Conservation (phyloP, 2,797 vertebrate species). For the Parambassis ranga region DNA sequence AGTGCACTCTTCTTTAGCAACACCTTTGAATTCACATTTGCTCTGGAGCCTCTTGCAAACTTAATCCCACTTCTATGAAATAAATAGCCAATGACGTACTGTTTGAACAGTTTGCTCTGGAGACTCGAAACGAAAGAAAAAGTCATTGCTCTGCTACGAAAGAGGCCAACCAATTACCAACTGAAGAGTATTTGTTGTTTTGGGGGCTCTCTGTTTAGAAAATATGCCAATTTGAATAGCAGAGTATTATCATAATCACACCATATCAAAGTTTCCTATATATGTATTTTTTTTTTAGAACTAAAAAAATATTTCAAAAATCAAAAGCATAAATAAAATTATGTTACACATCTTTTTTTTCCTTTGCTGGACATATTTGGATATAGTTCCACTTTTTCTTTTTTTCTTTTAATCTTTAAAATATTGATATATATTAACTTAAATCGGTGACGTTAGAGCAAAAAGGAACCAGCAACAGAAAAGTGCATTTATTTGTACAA, state of each 20-base stretch:
- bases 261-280: conserved; percentile 75
- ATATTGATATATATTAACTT: conserved; percentile 80
- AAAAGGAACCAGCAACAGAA: conserved; percentile 94
- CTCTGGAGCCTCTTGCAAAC: conserved; percentile 57
- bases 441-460: conserved; percentile 77
- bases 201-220: conserved; percentile 61
- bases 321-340: conserved; percentile 77
- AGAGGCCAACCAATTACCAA: conserved; percentile 48
- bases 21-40: conserved; percentile 70
- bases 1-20: conserved; percentile 90
- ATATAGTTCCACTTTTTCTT: conserved; percentile 77
- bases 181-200: conserved; percentile 52
- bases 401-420: conserved; percentile 81
- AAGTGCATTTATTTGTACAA: conserved; percentile 97
- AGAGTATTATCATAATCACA: conserved; percentile 78
- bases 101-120: conserved; percentile 49
- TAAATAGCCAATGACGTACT: conserved; percentile 55
- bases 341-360: conserved; percentile 73
- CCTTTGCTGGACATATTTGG: conserved; percentile 75
- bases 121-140: conserved; percentile 42
- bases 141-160: conserved; percentile 65
- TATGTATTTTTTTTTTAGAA: conserved; percentile 63
- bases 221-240: conserved; percentile 76
- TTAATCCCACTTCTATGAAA: conserved; percentile 53
- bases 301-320: conserved; percentile 77